Conservation (phyloP, 2,888 invertebrate species). For the Schizaphis graminum region DNA sequence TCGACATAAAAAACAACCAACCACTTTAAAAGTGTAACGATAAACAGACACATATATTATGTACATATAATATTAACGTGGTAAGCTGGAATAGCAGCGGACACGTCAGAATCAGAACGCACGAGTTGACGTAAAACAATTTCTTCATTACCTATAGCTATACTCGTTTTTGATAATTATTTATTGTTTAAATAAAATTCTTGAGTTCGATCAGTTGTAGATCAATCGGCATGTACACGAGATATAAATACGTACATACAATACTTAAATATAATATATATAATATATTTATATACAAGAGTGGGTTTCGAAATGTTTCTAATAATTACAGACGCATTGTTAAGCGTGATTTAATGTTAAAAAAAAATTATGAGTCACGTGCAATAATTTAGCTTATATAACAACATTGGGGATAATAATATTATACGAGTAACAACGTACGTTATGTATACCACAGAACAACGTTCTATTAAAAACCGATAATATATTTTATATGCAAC, state of each 20-base stretch:
- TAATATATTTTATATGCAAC: neutral
- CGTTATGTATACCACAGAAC: neutral
- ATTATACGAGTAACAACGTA: neutral
- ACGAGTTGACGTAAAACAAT: neutral
- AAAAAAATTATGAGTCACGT: conserved; percentile 17
- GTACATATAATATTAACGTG: neutral
- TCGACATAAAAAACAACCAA: neutral
- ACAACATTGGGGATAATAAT: conserved; percentile 1
- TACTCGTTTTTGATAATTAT: neutral
- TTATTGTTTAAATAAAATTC: neutral
- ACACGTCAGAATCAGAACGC: neutral
- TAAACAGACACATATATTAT: too few relatives aligned
- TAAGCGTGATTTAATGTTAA: conserved; percentile 6
- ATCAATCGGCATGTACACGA: neutral
- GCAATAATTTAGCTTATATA: conserved; percentile 16
- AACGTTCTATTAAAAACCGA: conserved; percentile 32
- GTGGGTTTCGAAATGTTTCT: neutral
- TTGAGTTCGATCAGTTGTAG: neutral
- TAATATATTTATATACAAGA: neutral
- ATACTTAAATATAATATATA: too few relatives aligned
- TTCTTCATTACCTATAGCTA: neutral
- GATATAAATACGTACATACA: neutral
- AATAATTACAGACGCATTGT: neutral
- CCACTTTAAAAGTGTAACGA: neutral
- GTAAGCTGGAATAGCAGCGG: neutral